Evolutionary conservation across 2,888 invertebrate species (phyloP), one percentile per base, ranked within the genome.

Genomic region (Tinea pellionella): DNA sequence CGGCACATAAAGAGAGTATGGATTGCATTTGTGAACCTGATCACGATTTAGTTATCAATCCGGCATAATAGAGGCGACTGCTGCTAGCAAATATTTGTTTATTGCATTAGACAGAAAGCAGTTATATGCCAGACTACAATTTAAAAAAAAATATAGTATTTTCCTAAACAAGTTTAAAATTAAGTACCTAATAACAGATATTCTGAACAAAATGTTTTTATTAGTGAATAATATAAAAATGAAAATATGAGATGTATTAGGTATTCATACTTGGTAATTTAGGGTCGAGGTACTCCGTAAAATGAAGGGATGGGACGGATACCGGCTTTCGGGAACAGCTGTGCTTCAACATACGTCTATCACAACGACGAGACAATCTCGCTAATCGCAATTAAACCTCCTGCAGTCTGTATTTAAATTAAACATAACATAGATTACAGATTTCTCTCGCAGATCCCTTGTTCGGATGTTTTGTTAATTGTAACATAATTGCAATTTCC

Each of bases 331-430:
- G 53, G 53, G 12, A 53, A 53, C 53, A 53, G 53, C 53, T 53
- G 53, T 13, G 53, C 53, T 53, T 24, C 8, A 53, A 53, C 53
- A 53, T 53, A 15, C 47, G 53, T 53, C 53, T 53, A 24, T 53
- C 53, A 53, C 16, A 53, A 53, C 24, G 18, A 53, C 53, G 24
- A 24, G 18, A 53, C 53, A 53, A 53, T 53, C 24, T 24, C 24
- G 53, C 53, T 53, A 53, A 53, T 53, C 53, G 24, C 53, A 53
- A 18, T 53, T 53, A 53, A 53, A 24, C 24, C 47, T 18, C 53
- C n/a, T 53, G 53, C 53, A 53, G 53, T 24, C 53, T 53, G 47
- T 47, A 16, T 47, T 13, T 41, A 41, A 16, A 47, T 37, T 47
- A 47, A 16, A 47, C 47, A 47, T 47, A 47, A 16, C 47, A 47